Percentiles rank a stretch among this genome's conserved stretches.
Conservation (phyloP, 2,113 vertebrate species). For the Stomatorhinus ivindoensis region DNA sequence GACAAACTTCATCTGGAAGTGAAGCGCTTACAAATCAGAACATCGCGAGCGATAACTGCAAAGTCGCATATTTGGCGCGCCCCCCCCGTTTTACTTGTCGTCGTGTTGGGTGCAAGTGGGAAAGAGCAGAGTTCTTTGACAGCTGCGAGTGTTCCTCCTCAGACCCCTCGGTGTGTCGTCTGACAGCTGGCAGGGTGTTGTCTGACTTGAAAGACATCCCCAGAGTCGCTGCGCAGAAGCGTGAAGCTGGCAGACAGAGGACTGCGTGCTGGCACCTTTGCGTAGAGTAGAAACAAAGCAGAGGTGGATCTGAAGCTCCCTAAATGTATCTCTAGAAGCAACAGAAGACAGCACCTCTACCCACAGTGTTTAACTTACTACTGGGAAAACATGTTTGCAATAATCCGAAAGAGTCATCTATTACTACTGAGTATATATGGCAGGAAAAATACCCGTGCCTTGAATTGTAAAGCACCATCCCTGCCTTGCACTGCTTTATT, state of each 20-base stretch:
- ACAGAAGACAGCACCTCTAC: neutral
- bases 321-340: neutral
- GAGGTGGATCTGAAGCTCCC: neutral
- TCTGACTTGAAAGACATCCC: neutral
- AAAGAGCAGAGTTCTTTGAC: neutral
- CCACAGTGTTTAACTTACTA: neutral
- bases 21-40: neutral
- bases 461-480: neutral
- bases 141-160: neutral
- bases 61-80: neutral
- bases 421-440: neutral
- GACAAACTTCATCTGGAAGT: neutral
- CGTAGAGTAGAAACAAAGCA: neutral
- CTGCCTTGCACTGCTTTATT: neutral
- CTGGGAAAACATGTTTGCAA: neutral
- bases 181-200: neutral
- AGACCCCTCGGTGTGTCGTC: neutral
- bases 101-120: neutral
- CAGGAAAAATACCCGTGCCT: neutral
- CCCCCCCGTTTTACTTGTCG: neutral
- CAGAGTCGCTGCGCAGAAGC: neutral
- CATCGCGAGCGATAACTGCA: neutral
- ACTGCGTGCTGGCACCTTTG: neutral
- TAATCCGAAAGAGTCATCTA: neutral
- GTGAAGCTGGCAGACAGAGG: neutral